These are phyloP conservation scores for Drosophila fuyamai DNA, from an alignment of 1,140 invertebrate genomes.

Conservation along the genomic window DNA sequence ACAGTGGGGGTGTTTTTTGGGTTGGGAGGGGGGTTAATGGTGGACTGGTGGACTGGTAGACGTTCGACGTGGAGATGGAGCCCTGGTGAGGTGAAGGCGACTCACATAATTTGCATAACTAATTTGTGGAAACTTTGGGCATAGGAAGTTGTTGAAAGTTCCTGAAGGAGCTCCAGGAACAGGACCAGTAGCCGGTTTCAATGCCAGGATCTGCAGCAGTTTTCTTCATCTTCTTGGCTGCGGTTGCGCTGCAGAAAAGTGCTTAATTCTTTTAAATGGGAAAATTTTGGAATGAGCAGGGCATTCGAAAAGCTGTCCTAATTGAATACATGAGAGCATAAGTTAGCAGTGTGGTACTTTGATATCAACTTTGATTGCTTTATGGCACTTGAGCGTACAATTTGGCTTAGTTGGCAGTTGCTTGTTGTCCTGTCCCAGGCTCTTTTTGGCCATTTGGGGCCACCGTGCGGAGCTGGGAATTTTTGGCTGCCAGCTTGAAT, in stretches of 20 bases:
- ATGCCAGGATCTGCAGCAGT: conserved; percentile 58
- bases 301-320: conserved; percentile 79
- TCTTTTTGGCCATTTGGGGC: conserved; percentile 51
- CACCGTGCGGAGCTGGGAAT: conserved; percentile 13
- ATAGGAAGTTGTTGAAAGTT: conserved; percentile 82
- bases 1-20: conserved; percentile 17
- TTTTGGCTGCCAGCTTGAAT: conserved; percentile 47
- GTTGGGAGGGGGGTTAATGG: no score
- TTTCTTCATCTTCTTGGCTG: conserved; percentile 64
- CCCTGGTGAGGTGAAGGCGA: conserved; percentile 68
- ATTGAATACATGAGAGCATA: conserved; percentile 82
- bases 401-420: conserved; percentile 75
- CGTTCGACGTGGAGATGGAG: conserved; percentile 28
- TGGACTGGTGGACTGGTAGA: conserved; percentile 16
- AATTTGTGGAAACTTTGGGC: conserved; percentile 81
- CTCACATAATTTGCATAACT: conserved; percentile 82
- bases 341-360: conserved; percentile 80
- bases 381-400: conserved; percentile 82
- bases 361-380: conserved; percentile 82
- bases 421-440: conserved; percentile 38
- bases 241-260: conserved; percentile 70
- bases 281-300: conserved; percentile 4
- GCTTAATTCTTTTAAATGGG: conserved; percentile 77
- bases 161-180: conserved; percentile 55
- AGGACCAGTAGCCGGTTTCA: conserved; percentile 16